These are phyloP conservation scores for Cyclophora punctaria DNA, from an alignment of 2,888 invertebrate species.

Conservation along the genomic window DNA sequence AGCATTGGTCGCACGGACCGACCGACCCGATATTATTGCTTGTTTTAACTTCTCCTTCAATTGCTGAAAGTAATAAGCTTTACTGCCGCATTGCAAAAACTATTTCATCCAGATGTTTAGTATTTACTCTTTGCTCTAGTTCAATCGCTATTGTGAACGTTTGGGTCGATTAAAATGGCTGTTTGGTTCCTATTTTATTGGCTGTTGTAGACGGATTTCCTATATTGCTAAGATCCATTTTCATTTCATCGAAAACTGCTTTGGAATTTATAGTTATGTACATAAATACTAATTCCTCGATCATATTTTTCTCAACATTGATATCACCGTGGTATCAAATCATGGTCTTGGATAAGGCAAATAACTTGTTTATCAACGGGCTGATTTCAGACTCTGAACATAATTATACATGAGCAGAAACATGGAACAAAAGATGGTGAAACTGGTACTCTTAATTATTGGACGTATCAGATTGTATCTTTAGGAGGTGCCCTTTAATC, in stretches of 20 bases:
- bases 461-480: conserved; percentile 40
- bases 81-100: conserved; percentile 47
- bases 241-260: no score
- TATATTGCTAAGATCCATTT: no score
- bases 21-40: conserved; percentile 42
- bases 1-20: conserved; percentile 36
- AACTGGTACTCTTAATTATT: conserved; percentile 63
- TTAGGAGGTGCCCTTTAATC: conserved; percentile 49
- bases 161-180: conserved; percentile 15
- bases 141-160: conserved; percentile 11
- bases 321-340: no score
- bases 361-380: no score
- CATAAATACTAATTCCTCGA: no score
- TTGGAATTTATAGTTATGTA: no score
- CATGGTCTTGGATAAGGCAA: no score
- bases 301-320: no score
- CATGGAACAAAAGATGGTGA: conserved; percentile 31
- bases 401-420: conserved; percentile 50
- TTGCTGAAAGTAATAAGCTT: conserved; percentile 36
- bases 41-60: conserved; percentile 50
- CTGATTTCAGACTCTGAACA: no score
- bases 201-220: no score
- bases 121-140: no score
- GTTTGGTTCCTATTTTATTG: not conserved
- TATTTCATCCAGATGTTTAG: conserved; percentile 26